Base-by-base conservation (phyloP, 2,797 vertebrate genomes). In the Pangasius larnaudii region DNA sequence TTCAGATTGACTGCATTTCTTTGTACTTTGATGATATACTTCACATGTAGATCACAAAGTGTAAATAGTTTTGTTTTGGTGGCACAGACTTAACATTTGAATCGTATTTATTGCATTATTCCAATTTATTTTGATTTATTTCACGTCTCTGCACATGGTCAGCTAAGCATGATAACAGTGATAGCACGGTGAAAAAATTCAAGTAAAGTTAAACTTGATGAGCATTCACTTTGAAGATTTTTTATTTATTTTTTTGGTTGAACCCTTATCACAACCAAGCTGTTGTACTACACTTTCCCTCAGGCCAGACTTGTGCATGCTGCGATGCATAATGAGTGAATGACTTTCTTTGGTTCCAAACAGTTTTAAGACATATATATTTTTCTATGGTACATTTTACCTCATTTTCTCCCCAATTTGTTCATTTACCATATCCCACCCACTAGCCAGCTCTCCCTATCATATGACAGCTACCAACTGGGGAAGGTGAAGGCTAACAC, bases 31-130 rank as follows among this genome's bases (percentile, higher is more conserved):
- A 63, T 65, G 27, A 42, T 7, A 36, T 42, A 65, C 30, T 86
- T 58, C 27, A 77, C 84, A 69, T 22, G 24, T 80, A 59, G 36
- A 42, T 84, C 88, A 88, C 88, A 86, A 86, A 30, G 59, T 58
- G 53, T 61, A n/a, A 56, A 78, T 19, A 74, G 42, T 53, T 83
- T 78, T 71, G 85, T 61, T 83, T 83, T 69, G 80, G 49, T 49
- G 85, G 75, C 79, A 81, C 82, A 88, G 16, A 81, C 42, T 63
- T 72, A 24, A 58, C 53, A 86, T 27, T 46, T 86, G 11, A 22
- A 11, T 36, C 30, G 10, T 79, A 5, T 59, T 59, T 7, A 13
- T 39, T 36, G 30, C 18, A 22, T 56, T 27, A 6, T 80, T 59
- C 59, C 33, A 7, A 3, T 77, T 30, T 3, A 51, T 51, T 51